Evolutionary conservation across 2,113 vertebrate species (phyloP), one percentile per base, ranked within the genome.

Genomic region (Macaca mulatta): DNA sequence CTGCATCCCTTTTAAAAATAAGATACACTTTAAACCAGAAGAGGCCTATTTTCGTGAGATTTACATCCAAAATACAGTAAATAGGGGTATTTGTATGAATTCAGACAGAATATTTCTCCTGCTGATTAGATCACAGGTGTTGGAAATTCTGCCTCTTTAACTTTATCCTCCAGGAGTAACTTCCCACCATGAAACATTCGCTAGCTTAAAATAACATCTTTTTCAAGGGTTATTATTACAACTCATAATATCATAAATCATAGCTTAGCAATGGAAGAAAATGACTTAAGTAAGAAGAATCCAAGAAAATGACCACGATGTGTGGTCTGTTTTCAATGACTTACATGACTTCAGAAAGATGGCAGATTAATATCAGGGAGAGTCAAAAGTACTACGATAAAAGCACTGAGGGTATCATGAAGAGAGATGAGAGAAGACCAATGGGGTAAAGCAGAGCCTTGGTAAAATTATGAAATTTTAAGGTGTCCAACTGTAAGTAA

Each of bases 111-210:
- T 94, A 88, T 84, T 83, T 50, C 16, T 18, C 52, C 78, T 52
- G 35, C 8, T 40, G 20, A 43, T 83, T 82, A 90, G 14, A 84
- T 64, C 11, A 89, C 11, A 78, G 8, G 10, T 85, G 13, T 23
- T 95, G 79, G 14, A 77, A 95, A 91, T 64, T 89, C 59, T 85
- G 30, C 14, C 5, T 69, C 88, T 95, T 93, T 22, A 82, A 87
- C 35, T 82, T 72, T 80, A 93, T 84, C 67, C 27, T 38, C 55
- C 75, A 93, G 45, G 40, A 90, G 48, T 84, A 69, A 80, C 45
- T 80, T 96, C 43, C 40, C 40, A 94, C n/a, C 12, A 64, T 38
- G 48, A 61, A 70, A 50, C 5, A 64, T 4, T 77, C 48, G 14
- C 85, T 30, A 90, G 27, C 40, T 85, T 61, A 81, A 87, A 95